Conservation (phyloP, 2,797 vertebrate genomes). For the Bradypus variegatus region DNA sequence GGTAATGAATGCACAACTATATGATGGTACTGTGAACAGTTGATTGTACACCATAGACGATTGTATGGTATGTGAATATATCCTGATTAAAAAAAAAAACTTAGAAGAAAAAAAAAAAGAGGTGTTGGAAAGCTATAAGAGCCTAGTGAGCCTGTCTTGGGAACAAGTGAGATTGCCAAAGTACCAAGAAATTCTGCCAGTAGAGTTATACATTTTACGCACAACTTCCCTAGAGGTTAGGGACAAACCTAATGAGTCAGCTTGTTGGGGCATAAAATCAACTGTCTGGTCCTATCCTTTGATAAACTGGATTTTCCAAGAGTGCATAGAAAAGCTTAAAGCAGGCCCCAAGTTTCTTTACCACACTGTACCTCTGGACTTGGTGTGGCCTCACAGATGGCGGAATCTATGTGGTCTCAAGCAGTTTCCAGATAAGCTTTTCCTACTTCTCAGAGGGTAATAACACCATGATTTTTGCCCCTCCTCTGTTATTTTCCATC, state of each 20-base stretch:
- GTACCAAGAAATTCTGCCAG: neutral
- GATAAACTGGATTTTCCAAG: neutral
- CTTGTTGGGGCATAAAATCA: neutral
- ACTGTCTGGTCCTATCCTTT: neutral
- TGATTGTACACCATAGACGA: too few relatives aligned
- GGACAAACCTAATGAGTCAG: neutral
- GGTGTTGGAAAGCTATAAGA: neutral
- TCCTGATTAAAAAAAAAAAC: too few relatives aligned
- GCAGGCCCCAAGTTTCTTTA: neutral
- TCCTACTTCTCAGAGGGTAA: neutral
- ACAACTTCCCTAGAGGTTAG: neutral
- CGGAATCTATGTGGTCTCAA: neutral
- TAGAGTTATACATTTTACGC: neutral
- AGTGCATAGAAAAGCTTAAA: neutral
- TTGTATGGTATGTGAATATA: too few relatives aligned
- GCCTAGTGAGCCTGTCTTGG: neutral
- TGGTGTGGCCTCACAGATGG: neutral
- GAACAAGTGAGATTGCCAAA: neutral
- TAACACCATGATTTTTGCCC: conserved; percentile 3
- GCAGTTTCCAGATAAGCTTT: neutral
- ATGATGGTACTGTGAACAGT: too few relatives aligned
- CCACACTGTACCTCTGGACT: neutral
- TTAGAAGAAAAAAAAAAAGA: too few relatives aligned
- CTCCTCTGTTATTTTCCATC: neutral
- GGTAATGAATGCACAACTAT: too few relatives aligned